Evolutionary conservation across 2,113 vertebrate species (phyloP).

Genomic region (Xiphias gladius): DNA sequence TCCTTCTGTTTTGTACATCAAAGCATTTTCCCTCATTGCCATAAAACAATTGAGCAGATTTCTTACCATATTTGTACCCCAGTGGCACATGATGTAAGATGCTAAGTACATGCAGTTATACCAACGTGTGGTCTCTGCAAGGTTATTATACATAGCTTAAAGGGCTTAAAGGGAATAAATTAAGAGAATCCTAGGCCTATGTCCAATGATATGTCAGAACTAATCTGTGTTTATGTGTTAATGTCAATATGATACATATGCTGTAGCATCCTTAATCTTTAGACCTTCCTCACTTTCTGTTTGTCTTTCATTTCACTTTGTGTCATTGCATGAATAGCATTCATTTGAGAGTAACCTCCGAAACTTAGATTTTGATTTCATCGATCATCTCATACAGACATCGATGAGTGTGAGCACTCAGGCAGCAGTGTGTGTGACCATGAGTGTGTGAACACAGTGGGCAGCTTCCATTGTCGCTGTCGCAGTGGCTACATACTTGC

Average conservation of each 20-base stretch:
- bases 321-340: neutral
- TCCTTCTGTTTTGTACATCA: neutral
- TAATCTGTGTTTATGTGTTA: neutral
- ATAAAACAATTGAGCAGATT: neutral
- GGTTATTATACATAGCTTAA: neutral
- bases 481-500: slow-evolving; percentile 78
- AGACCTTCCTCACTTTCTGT: neutral
- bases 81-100: neutral
- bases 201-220: neutral
- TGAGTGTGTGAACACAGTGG: slow-evolving; percentile 83
- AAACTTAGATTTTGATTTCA: neutral
- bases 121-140: neutral
- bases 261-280: neutral
- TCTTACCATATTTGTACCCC: neutral
- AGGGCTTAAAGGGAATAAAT: neutral
- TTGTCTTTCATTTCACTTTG: neutral
- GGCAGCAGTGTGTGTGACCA: slow-evolving; percentile 80
- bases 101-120: neutral
- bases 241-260: neutral
- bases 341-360: neutral
- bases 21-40: neutral
- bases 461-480: slow-evolving; percentile 84
- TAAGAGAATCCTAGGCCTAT: neutral
- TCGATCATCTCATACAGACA: slow-evolving; percentile 65
- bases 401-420: slow-evolving; percentile 82